A percentile compares a stretch with the other conserved stretches of the same genome.
Conservation (phyloP, 1,140 invertebrate species). For the Monomorium pharaonis region DNA sequence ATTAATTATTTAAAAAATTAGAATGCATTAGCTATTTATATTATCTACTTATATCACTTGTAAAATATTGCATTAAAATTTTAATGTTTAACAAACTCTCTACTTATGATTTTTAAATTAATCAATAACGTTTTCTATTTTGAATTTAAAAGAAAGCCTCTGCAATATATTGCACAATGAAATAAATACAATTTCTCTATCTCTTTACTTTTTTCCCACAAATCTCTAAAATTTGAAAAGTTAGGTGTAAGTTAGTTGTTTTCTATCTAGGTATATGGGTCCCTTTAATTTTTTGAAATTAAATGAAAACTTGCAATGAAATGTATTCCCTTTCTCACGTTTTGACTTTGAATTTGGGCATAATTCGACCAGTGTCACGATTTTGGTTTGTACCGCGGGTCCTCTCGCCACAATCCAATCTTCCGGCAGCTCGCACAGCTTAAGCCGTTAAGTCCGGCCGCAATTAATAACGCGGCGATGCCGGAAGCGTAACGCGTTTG, state of each 20-base stretch:
- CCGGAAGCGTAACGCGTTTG: conserved; percentile 19
- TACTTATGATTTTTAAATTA: not conserved
- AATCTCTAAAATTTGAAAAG: no score
- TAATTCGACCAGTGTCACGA: not conserved
- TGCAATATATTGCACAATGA: no score
- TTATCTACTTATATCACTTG: no score
- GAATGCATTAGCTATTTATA: no score
- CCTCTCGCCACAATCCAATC: not conserved
- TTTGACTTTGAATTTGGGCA: not conserved
- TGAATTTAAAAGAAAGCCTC: not conserved
- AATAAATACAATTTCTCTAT: no score
- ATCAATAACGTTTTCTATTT: not conserved
- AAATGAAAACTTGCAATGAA: not conserved
- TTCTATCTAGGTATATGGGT: no score
- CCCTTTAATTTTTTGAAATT: not conserved
- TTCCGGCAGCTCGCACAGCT: conserved; percentile 4
- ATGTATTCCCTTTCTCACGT: not conserved
- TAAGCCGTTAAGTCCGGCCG: conserved; percentile 21
- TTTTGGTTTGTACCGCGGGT: not conserved
- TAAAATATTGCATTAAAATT: no score
- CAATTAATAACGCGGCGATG: conserved; percentile 33
- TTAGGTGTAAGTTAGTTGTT: no score
- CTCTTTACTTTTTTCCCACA: no score
- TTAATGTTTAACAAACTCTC: no score
- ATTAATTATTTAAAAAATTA: not conserved